A percentile compares a stretch with the other conserved stretches of the same genome.
phyloP scores from a whole-genome alignment of 2,888 invertebrate species.

The Boloria euphrosyne region DNA sequence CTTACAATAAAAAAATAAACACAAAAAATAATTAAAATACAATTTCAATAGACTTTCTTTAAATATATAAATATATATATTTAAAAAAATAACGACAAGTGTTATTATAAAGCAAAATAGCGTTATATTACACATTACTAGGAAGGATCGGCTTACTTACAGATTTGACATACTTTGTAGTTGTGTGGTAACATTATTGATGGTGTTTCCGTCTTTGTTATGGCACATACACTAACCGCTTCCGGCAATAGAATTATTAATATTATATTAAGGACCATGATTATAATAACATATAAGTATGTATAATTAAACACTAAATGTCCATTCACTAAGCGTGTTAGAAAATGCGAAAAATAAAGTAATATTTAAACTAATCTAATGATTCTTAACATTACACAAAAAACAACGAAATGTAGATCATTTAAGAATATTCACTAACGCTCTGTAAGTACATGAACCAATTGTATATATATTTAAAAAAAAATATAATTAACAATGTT shows the following conservation, averaged over 20 bases:
- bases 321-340: conserved; percentile 45
- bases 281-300: conserved; percentile 31
- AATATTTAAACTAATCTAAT: conserved; percentile 48
- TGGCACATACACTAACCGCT: conserved; percentile 73
- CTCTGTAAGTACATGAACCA: conserved; percentile 77
- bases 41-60: conserved; percentile 53
- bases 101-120: conserved; percentile 72
- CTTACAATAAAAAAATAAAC: conserved; percentile 67
- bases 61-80: conserved; percentile 48
- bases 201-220: conserved; percentile 77
- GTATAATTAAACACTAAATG: conserved; percentile 15
- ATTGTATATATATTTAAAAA: conserved; percentile 50
- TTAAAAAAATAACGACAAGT: conserved; percentile 68
- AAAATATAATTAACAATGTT: conserved; percentile 60
- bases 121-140: conserved; percentile 67
- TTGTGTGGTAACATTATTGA: conserved; percentile 72
- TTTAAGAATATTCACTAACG: conserved; percentile 41
- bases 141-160: conserved; percentile 61
- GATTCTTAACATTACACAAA: conserved; percentile 36
- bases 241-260: conserved; percentile 41
- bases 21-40: conserved; percentile 58
- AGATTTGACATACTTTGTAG: conserved; percentile 51
- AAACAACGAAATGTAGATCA: conserved; percentile 42
- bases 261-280: conserved; percentile 76
- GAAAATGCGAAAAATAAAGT: conserved; percentile 26